Conservation (phyloP, 2,888 invertebrate genomes). For the Eulithis testata region DNA sequence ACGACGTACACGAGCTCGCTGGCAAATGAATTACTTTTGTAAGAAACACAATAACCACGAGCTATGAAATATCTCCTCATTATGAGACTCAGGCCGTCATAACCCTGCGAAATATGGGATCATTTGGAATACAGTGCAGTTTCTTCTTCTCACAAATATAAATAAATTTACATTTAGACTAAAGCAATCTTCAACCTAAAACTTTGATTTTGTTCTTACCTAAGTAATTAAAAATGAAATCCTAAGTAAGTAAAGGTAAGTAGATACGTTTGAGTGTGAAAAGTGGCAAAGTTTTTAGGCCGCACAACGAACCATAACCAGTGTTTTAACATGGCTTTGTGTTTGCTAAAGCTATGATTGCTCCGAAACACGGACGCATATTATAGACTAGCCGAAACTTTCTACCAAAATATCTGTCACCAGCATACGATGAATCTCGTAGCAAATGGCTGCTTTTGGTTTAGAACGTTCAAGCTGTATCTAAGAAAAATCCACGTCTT, state of each 20-base stretch:
- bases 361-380: no score
- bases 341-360: no score
- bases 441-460: no score
- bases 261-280: no score
- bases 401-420: no score
- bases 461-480: no score
- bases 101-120: slow-evolving; percentile 31
- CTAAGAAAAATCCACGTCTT: no score
- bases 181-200: neutral
- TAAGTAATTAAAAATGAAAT: neutral
- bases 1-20: slow-evolving; percentile 31
- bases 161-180: neutral
- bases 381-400: no score
- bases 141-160: slow-evolving; percentile 20
- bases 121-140: slow-evolving; percentile 26
- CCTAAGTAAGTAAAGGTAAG: neutral
- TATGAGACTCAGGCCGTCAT: slow-evolving; percentile 38
- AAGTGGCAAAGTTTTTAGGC: no score
- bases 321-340: no score
- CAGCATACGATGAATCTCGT: no score
- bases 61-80: slow-evolving; percentile 44
- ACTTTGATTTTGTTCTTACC: neutral
- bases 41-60: slow-evolving; percentile 42
- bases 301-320: no score
- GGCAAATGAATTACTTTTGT: slow-evolving; percentile 40